Evolutionary conservation across 2,888 invertebrate genomes (phyloP), one percentile per base, ranked within the genome.

Genomic region (Pammene aurita): DNA sequence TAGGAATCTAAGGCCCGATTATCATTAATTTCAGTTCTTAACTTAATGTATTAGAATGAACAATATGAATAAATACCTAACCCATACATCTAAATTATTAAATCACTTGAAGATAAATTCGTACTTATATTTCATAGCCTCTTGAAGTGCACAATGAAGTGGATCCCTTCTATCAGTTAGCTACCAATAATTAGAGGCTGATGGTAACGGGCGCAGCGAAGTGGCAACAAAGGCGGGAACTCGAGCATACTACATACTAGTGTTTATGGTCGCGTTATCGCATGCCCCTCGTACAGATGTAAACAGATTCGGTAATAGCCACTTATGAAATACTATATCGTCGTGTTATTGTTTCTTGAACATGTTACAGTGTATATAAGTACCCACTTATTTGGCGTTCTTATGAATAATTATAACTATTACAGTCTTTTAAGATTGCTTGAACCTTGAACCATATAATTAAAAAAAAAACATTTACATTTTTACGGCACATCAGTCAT

Each of bases 241-340:
- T 72, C 73, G 74, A 73, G 65, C 74, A 72, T 73, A 74, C 73
- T 58, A 72, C 72, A 26, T 26, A 26, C 26, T 26, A 60, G 71
- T 83, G 82, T 85, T 84, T 84, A 84, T 76, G 75, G 77, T 77
- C 73, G 71, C 72, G 80, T 84, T 87, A 86, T 87, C 87, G 83
- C 81, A 79, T 81, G 84, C 77, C 77, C 76, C 81, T 78, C 80
- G 79, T 85, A 81, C 78, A 80, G 78, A 80, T 78, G 78, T 77
- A 80, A 84, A 84, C 82, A 80, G 63, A 77, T 76, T 77, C 79
- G 74, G 74, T 81, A 80, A 82, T 80, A 77, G 74, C 75, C 77
- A 74, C 77, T 77, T 77, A 44, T 44, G 52, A 42, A 58, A 63
- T 58, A 48, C 41, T 54, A 66, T 38, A 61, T 61, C 48, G 61